phyloP scores from a whole-genome alignment of 35 echinoderm and acorn worm species.

The Anneissia japonica region DNA sequence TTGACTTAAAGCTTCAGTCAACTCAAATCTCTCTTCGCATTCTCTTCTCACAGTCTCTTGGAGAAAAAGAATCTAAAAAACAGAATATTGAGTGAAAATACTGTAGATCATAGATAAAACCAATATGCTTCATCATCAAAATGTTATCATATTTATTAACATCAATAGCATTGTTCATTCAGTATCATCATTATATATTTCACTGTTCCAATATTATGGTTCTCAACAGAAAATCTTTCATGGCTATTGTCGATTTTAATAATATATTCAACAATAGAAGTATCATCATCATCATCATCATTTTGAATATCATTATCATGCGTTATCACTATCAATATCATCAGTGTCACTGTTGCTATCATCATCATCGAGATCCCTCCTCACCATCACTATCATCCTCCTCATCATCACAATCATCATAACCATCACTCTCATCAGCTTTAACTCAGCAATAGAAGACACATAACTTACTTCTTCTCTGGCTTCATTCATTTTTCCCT shows the following conservation, averaged over 20 bases:
- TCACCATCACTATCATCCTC: not conserved
- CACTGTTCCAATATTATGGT: not conserved
- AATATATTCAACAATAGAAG: not conserved
- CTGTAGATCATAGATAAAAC: no score
- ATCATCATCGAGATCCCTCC: not conserved
- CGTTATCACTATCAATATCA: not conserved
- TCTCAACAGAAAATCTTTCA: not conserved
- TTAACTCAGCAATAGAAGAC: not conserved
- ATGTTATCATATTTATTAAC: no score
- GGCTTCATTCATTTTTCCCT: constrained; percentile 57
- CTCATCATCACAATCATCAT: not conserved
- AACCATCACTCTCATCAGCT: not conserved
- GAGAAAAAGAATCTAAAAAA: constrained; percentile 63
- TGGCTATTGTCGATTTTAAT: not conserved
- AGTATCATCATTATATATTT: not conserved
- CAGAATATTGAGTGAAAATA: no score
- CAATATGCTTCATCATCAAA: no score
- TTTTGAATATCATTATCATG: not conserved
- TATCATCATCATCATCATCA: constrained; percentile 3
- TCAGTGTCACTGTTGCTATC: not conserved
- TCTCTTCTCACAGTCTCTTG: constrained; percentile 89
- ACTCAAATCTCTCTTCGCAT: constrained; percentile 85
- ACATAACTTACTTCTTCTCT: constrained; percentile 86
- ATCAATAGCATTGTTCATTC: no score
- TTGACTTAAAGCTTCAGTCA: constrained; percentile 77